These are phyloP conservation scores for Scomber scombrus DNA, from an alignment of 2,113 vertebrate species.

Conservation along the genomic window DNA sequence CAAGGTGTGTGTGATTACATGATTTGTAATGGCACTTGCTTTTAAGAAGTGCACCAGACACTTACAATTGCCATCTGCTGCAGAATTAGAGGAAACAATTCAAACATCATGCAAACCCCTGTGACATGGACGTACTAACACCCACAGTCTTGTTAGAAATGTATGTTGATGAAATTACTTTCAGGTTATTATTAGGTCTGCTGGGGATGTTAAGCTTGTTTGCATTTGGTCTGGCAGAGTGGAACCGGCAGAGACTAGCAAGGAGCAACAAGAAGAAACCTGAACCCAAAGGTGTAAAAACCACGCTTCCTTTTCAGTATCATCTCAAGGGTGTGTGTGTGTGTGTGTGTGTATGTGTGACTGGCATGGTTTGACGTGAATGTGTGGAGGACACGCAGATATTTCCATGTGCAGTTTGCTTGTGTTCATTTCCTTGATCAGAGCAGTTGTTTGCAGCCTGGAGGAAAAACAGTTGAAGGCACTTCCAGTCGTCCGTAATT, in stretches of 20 bases:
- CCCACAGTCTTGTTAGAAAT: not conserved
- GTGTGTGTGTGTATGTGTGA: not conserved
- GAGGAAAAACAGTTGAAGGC: slow-evolving; percentile 3
- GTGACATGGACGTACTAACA: too few relatives aligned
- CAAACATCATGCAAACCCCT: not conserved
- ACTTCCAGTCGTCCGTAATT: slow-evolving; percentile 12
- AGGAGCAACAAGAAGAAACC: slow-evolving; percentile 14
- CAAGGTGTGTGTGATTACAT: not conserved
- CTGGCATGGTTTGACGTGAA: not conserved
- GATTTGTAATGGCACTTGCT: not conserved
- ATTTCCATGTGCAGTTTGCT: slow-evolving; percentile 7
- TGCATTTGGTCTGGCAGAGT: slow-evolving; percentile 27
- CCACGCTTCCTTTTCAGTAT: slow-evolving; percentile 15
- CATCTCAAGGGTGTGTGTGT: slow-evolving; percentile 4
- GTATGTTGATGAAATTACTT: slow-evolving; percentile 16
- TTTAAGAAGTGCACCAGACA: not conserved
- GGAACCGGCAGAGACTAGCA: not conserved
- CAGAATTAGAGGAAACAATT: not conserved
- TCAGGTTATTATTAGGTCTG: not conserved
- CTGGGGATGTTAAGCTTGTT: slow-evolving; percentile 22
- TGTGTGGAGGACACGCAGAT: slow-evolving; percentile 7
- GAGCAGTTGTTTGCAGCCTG: not conserved
- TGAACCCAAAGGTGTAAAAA: slow-evolving; percentile 43
- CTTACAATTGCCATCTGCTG: not conserved
- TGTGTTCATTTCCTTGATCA: slow-evolving; percentile 17